These are phyloP conservation scores for Cyanistes caeruleus DNA, from an alignment of 2,113 vertebrate species.

Conservation along the genomic window DNA sequence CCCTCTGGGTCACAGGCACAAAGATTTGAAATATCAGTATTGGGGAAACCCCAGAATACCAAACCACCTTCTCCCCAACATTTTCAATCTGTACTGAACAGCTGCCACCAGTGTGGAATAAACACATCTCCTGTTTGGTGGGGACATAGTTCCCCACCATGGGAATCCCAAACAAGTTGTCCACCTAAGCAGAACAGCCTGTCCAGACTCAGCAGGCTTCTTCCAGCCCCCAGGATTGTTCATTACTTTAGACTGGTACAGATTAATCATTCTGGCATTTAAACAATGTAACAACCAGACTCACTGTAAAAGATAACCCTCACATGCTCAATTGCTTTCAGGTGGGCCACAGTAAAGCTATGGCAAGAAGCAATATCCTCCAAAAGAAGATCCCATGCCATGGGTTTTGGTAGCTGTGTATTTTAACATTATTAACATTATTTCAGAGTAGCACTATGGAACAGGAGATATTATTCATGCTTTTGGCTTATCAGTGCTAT, in stretches of 20 bases:
- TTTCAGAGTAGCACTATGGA: background rate
- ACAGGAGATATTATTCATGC: background rate
- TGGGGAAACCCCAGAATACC: background rate
- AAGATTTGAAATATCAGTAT: background rate
- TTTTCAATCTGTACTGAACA: background rate
- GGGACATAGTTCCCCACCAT: background rate
- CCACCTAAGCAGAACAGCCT: background rate
- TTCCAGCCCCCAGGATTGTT: background rate
- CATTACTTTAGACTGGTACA: background rate
- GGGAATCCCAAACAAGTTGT: background rate
- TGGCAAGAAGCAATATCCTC: background rate
- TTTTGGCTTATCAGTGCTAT: background rate
- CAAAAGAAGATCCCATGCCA: background rate
- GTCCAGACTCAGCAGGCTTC: background rate
- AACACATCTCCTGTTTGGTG: background rate
- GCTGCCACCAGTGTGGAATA: background rate
- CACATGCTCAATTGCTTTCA: background rate
- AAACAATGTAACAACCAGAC: background rate
- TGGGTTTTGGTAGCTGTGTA: background rate
- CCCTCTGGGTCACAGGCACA: background rate
- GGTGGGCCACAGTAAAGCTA: background rate
- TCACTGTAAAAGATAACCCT: background rate
- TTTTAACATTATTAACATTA: background rate
- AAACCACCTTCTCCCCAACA: background rate
- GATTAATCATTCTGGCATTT: background rate